A percentile compares a stretch with the other conserved stretches of the same genome.
These are phyloP conservation scores for Trachymyrmex septentrionalis DNA, from an alignment of 1,140 invertebrate genomes.

Conservation along the genomic window DNA sequence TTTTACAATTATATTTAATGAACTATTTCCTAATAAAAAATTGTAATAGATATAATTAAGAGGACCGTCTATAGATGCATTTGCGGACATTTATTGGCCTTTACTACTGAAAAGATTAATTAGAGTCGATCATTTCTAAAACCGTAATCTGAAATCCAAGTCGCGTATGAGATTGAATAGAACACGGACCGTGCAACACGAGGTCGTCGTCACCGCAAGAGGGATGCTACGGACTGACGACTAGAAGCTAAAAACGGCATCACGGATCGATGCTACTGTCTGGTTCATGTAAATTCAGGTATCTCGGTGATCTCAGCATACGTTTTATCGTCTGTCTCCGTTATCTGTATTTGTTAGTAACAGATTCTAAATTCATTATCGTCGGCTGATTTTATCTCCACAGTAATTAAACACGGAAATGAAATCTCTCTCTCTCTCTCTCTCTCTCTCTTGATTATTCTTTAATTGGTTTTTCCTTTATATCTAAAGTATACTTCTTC, in stretches of 20 bases:
- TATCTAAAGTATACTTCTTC: not conserved
- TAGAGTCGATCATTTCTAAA: slow-evolving; percentile 8
- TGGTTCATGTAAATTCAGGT: slow-evolving; percentile 43
- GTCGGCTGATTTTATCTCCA: not conserved
- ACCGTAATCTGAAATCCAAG: not conserved
- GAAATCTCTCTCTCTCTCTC: not conserved
- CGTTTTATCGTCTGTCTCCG: slow-evolving; percentile 5
- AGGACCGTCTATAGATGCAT: not conserved
- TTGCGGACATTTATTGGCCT: not conserved
- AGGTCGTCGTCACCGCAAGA: slow-evolving; percentile 44
- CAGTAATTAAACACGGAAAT: not conserved
- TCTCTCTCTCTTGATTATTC: not conserved
- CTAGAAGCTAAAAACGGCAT: slow-evolving; percentile 50
- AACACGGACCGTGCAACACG: slow-evolving; percentile 11
- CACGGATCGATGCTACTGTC: slow-evolving; percentile 41
- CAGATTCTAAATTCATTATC: slow-evolving; percentile 39
- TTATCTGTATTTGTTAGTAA: not conserved
- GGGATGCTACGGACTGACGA: slow-evolving; percentile 42
- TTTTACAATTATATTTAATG: not conserved
- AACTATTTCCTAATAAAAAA: not conserved
- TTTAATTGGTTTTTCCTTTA: not conserved
- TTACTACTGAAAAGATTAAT: slow-evolving; percentile 8
- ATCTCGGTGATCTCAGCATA: slow-evolving; percentile 30
- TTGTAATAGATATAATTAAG: not conserved
- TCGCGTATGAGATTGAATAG: not conserved